Evolutionary conservation across 1,140 invertebrate species (phyloP), one percentile per base, ranked within the genome.

Genomic region (Metaphire vulgaris): DNA sequence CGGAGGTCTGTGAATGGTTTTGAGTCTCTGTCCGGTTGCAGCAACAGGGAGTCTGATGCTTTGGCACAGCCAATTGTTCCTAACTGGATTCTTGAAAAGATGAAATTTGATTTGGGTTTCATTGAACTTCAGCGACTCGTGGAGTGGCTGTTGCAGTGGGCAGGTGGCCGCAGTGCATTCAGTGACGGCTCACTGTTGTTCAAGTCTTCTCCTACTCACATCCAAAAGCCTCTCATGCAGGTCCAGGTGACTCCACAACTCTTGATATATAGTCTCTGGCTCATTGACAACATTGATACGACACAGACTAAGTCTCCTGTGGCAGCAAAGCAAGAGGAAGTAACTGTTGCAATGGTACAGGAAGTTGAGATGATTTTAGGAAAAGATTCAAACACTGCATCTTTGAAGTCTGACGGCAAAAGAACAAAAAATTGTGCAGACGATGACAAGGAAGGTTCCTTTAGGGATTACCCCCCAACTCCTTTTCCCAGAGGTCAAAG

Each of bases 81-180:
- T 6, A n/a, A 12, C 21, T 66, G 30, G 72, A 74, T 77, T 26
- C 64, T 77, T 2, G 76, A 77, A 32, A 74, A 33, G 14, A 74
- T 77, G 56, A 33, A 68, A 16, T 74, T 68, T 74, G 72, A 41
- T 6, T 21, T 21, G 1, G 32, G 33, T 31, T 77, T 65, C 29
- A 28, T 15, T 15, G 33, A 77, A 33, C 31, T 77, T 16, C 70
- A 76, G 26, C 80, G 82, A 69, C 76, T 83, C 28, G 69, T 85
- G 69, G 82, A 85, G 41, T 86, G 84, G 83, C 77, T 86, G 26
- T 80, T 80, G 2, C 64, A 79, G 1, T 86, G 85, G 85, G 80
- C 80, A 33, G 79, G 79, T 33, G 82, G 82, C 30, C 80, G 81
- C 33, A 82, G 83, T 76, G 77, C 79, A 32, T 77, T 85, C 28